A percentile compares a stretch with the other conserved stretches of the same genome.
phyloP scores from a whole-genome alignment of 2,113 vertebrate species.

The Vulpes lagopus region DNA sequence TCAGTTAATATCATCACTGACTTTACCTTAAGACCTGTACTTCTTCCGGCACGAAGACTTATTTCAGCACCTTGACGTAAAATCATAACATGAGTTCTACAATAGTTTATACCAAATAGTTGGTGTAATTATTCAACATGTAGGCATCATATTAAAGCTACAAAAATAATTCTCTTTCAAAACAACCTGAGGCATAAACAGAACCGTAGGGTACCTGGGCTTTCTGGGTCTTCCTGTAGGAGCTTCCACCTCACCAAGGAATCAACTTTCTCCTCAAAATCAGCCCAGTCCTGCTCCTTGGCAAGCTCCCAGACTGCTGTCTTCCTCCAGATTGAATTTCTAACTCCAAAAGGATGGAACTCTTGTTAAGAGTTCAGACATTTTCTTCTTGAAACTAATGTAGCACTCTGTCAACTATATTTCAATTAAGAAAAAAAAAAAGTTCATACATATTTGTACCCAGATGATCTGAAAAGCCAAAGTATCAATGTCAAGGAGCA shows the following conservation, averaged over 20 bases:
- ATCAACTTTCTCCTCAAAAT: neutral
- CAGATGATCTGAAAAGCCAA: neutral
- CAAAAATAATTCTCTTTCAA: neutral
- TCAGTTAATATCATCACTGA: neutral
- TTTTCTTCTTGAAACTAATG: neutral
- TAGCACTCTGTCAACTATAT: neutral
- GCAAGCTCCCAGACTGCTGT: neutral
- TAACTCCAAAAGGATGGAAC: neutral
- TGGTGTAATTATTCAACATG: neutral
- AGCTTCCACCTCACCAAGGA: neutral
- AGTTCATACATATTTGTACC: neutral
- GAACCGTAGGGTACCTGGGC: neutral
- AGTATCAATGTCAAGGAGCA: neutral
- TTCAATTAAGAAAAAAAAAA: neutral
- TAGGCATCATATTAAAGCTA: neutral
- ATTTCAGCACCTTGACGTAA: neutral
- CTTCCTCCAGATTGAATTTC: neutral
- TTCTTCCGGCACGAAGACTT: neutral
- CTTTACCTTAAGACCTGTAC: neutral
- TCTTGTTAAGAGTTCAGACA: neutral
- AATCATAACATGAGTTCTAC: neutral
- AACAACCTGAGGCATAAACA: neutral
- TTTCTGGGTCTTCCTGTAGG: neutral
- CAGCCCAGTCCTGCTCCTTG: neutral
- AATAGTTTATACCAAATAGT: neutral